These are phyloP conservation scores for Lymantria monacha DNA, from an alignment of 2,888 invertebrate species.

Conservation along the genomic window DNA sequence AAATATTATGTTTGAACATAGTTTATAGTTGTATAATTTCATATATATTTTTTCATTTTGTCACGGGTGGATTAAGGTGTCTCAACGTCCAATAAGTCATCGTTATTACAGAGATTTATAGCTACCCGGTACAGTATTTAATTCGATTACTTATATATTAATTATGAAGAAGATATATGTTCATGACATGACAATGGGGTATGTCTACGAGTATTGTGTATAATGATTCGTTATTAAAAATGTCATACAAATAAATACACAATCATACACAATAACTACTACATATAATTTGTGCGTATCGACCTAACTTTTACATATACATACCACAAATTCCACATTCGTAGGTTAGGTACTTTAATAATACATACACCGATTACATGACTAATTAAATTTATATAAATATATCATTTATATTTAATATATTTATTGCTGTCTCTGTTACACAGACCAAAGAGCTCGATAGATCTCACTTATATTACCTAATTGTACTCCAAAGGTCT, in stretches of 20 bases:
- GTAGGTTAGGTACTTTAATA: constrained; percentile 33
- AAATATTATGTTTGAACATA: background rate
- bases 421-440: constrained; percentile 79
- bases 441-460: constrained; percentile 75
- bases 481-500: constrained; percentile 47
- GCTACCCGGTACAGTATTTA: too few species aligned
- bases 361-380: constrained; percentile 49
- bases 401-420: constrained; percentile 40
- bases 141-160: too few species aligned
- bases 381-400: constrained; percentile 38
- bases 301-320: constrained; percentile 63
- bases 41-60: too few species aligned
- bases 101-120: too few species aligned
- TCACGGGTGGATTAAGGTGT: too few species aligned
- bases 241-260: constrained; percentile 36
- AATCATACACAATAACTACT: constrained; percentile 50
- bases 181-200: too few species aligned
- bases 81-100: too few species aligned
- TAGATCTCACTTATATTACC: constrained; percentile 69
- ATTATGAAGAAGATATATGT: too few species aligned
- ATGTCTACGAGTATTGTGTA: background rate
- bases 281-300: constrained; percentile 80
- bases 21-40: background rate
- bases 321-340: constrained; percentile 48
- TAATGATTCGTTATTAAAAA: constrained; percentile 25